Percentiles rank a stretch among this genome's conserved stretches.
Evolutionary conservation across 2,797 vertebrate species (phyloP).

Genomic region (Luscinia megarhynchos): DNA sequence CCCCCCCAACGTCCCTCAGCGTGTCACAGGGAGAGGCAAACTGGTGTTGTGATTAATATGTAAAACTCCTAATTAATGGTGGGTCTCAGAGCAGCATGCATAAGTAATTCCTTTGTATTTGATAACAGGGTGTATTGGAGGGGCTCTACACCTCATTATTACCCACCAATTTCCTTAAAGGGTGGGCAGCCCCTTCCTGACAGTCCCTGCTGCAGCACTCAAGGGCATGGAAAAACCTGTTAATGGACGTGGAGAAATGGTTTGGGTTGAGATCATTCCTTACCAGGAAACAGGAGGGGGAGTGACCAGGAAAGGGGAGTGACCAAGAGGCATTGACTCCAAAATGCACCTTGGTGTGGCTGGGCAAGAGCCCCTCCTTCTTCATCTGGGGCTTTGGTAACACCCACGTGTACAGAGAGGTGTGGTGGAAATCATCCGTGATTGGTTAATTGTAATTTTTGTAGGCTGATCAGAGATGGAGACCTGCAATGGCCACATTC

Average conservation of each 20-base stretch:
- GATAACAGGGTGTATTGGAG: conserved; percentile 32
- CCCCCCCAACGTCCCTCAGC: not conserved
- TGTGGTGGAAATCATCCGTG: rapidly evolving
- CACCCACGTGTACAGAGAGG: rapidly evolving
- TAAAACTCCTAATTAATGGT: conserved; percentile 59
- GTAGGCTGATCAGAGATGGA: not conserved
- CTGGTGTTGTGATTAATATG: conserved; percentile 27
- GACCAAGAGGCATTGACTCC: rapidly evolving
- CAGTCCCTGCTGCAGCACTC: not conserved
- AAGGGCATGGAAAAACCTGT: rapidly evolving
- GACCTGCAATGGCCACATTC: rapidly evolving
- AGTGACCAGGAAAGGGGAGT: not conserved
- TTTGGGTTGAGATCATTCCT: rapidly evolving
- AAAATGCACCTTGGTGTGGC: rapidly evolving
- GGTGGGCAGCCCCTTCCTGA: not conserved
- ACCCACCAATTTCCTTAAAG: not conserved
- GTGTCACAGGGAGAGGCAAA: not conserved
- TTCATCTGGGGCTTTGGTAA: rapidly evolving
- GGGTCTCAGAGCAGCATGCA: conserved; percentile 48
- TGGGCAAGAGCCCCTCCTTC: not conserved
- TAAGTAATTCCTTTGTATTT: conserved; percentile 58
- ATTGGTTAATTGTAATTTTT: not conserved
- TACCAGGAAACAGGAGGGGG: not conserved
- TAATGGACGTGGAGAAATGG: not conserved
- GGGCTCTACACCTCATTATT: conserved; percentile 34